Percentiles rank a stretch among this genome's conserved stretches.
Evolutionary conservation across 1,140 invertebrate species (phyloP).

Genomic region (Mya arenaria): DNA sequence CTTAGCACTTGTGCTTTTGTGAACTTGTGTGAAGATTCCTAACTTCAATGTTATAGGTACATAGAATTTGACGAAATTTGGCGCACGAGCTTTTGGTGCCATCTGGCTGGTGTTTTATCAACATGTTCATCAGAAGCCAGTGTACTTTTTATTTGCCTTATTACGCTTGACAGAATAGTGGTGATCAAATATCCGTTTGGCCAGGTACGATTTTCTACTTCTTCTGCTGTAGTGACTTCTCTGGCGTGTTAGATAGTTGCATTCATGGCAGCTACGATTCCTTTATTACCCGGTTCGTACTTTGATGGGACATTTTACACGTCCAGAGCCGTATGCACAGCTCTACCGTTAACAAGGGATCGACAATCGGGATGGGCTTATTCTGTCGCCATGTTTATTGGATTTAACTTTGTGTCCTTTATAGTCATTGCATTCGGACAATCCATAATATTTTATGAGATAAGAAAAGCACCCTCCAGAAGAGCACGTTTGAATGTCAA

Average conservation of each 20-base stretch:
- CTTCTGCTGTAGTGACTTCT: constrained; percentile 17
- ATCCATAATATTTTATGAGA: constrained; percentile 49
- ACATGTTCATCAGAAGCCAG: constrained; percentile 68
- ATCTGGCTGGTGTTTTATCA: constrained; percentile 68
- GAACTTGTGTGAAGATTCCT: neutral
- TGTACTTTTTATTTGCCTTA: constrained; percentile 66
- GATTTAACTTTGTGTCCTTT: constrained; percentile 63
- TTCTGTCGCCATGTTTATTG: constrained; percentile 58
- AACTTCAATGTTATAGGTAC: constrained; percentile 50
- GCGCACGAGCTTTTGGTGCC: constrained; percentile 65
- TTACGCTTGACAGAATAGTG: constrained; percentile 72
- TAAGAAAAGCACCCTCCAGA: neutral
- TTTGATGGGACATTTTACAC: constrained; percentile 59
- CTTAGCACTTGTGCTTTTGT: neutral
- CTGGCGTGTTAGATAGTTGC: constrained; percentile 57
- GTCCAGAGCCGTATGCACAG: constrained; percentile 61
- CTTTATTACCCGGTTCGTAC: constrained; percentile 42
- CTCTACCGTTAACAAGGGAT: constrained; percentile 56
- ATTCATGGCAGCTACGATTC: constrained; percentile 48
- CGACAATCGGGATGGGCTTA: constrained; percentile 59
- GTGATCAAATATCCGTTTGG: constrained; percentile 71
- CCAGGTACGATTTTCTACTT: constrained; percentile 34
- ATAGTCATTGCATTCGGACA: constrained; percentile 63
- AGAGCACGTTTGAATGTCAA: neutral
- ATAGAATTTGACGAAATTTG: constrained; percentile 64